phyloP scores from a whole-genome alignment of 53 echinoderm and acorn worm genomes.

The Echinarachnius parma region DNA sequence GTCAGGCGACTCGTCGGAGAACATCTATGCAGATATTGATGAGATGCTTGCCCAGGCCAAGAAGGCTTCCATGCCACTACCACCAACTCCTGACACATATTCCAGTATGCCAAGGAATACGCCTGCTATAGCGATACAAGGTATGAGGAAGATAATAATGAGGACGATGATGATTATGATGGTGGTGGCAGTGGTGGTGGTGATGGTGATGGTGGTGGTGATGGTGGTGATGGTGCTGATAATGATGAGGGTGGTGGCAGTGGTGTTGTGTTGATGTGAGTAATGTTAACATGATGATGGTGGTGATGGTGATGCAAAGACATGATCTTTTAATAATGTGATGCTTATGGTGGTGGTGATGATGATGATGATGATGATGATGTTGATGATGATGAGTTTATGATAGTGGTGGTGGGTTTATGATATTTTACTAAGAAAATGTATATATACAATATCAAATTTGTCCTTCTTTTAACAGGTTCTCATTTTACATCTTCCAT shows the following conservation, averaged over 20 bases:
- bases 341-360: too few species aligned
- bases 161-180: background rate
- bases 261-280: too few species aligned
- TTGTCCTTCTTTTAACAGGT: background rate
- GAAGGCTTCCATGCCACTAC: conserved; percentile 28
- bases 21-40: conserved; percentile 50
- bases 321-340: too few species aligned
- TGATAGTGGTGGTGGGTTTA: too few species aligned
- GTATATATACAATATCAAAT: background rate
- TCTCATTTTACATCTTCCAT: conserved; percentile 21
- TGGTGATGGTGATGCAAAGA: too few species aligned
- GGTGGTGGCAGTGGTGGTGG: background rate
- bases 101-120: conserved; percentile 48
- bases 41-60: conserved; percentile 37
- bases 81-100: conserved; percentile 35
- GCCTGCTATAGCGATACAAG: conserved; percentile 22
- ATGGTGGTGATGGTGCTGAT: background rate
- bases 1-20: conserved; percentile 26
- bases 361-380: too few species aligned
- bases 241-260: background rate
- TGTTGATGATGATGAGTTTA: too few species aligned
- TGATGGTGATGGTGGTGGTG: background rate
- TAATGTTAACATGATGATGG: too few species aligned
- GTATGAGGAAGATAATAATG: background rate
- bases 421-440: too few species aligned